These are phyloP conservation scores for Erpornis zantholeuca DNA, from an alignment of 2,113 vertebrate species.

Conservation along the genomic window DNA sequence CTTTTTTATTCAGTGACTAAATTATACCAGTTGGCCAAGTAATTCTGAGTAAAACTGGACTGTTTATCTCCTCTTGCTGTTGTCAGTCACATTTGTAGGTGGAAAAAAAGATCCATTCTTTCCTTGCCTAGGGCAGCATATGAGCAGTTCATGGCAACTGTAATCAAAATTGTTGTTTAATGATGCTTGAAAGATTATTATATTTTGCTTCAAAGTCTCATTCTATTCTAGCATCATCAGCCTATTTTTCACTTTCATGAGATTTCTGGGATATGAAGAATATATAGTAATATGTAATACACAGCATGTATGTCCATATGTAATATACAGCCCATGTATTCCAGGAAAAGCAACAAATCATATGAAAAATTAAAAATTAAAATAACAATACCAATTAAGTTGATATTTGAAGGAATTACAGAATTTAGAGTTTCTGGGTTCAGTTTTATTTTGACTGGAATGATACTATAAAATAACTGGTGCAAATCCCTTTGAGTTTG, in stretches of 20 bases:
- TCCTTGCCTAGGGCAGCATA: not conserved
- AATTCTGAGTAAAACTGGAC: not conserved
- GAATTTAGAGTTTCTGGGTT: not conserved
- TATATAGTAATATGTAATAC: not conserved
- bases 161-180: conserved; percentile 7
- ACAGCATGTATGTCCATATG: fast-evolving
- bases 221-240: not conserved
- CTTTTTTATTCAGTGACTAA: not conserved
- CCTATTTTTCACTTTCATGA: not conserved
- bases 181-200: not conserved
- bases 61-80: not conserved
- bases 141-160: not conserved
- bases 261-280: not conserved
- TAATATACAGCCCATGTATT: not conserved
- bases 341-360: not conserved
- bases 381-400: not conserved
- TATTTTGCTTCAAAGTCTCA: not conserved
- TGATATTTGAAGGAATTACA: not conserved
- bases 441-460: not conserved
- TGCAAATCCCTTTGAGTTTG: not conserved
- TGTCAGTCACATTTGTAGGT: not conserved
- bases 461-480: not conserved
- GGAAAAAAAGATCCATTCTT: not conserved
- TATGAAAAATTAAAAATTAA: not conserved
- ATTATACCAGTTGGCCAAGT: not conserved